Evolutionary conservation across 2,888 invertebrate genomes (phyloP).

Genomic region (Candidula unifasciata): DNA sequence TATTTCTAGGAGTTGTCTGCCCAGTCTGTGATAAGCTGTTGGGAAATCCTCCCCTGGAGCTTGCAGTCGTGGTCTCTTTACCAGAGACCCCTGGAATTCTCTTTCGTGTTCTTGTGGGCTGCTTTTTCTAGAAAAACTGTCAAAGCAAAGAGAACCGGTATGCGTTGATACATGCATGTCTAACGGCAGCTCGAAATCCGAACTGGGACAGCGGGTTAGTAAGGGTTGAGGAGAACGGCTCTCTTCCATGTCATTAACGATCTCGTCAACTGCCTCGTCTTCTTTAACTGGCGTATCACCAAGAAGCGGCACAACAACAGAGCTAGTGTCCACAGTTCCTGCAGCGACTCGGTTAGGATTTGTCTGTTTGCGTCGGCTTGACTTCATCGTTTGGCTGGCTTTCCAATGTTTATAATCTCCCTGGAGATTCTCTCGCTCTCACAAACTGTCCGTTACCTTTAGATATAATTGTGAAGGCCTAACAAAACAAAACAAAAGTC

Average conservation of each 20-base stretch:
- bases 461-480: too few species aligned
- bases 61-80: constrained; percentile 45
- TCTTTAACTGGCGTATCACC: neutral
- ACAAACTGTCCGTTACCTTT: too few species aligned
- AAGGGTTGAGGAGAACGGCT: neutral
- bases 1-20: constrained; percentile 84
- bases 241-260: neutral
- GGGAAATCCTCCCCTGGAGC: constrained; percentile 63
- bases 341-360: constrained; percentile 66
- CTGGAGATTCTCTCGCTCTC: too few species aligned
- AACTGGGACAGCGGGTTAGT: constrained; percentile 57
- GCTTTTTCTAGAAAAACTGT: constrained; percentile 54
- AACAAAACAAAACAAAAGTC: too few species aligned
- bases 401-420: neutral
- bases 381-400: constrained; percentile 59
- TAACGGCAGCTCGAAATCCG: constrained; percentile 61
- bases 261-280: neutral
- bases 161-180: constrained; percentile 60
- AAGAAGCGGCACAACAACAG: neutral
- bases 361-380: constrained; percentile 74
- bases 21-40: constrained; percentile 86
- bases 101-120: constrained; percentile 50
- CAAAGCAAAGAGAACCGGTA: constrained; percentile 55
- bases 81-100: constrained; percentile 43
- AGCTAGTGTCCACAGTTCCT: constrained; percentile 44